phyloP scores from a whole-genome alignment of 2,797 vertebrate genomes.

The Intellagama lesueurii region DNA sequence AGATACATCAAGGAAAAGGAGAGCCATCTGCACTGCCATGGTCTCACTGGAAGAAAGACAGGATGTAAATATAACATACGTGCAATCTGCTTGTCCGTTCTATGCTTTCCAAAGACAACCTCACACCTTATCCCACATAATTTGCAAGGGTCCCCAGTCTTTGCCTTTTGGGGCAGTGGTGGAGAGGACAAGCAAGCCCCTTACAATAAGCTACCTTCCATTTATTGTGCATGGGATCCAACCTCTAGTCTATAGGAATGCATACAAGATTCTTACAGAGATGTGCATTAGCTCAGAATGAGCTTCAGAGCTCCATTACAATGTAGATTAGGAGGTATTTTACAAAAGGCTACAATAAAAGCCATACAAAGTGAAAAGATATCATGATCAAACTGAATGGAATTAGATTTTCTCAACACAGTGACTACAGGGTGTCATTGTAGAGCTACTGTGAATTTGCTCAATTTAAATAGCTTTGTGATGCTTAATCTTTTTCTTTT shows the following conservation, averaged over 20 bases:
- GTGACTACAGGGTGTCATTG: too few species aligned
- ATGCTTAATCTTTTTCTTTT: background rate
- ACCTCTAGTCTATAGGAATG: background rate
- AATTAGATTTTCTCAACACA: background rate
- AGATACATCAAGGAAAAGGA: too few species aligned
- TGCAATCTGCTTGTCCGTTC: background rate
- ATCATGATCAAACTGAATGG: background rate
- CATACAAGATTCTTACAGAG: background rate
- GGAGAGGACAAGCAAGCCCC: background rate
- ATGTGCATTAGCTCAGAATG: background rate
- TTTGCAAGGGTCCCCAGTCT: background rate
- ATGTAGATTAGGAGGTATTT: background rate
- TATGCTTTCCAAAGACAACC: background rate
- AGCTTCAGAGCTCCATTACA: background rate
- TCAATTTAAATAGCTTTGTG: background rate
- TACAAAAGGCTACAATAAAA: background rate
- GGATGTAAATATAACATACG: too few species aligned
- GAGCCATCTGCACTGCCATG: too few species aligned
- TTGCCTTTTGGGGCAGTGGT: background rate
- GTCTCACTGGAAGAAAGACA: too few species aligned
- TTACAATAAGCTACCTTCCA: background rate
- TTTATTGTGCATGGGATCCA: background rate
- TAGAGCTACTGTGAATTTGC: background rate
- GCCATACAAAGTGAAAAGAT: background rate
- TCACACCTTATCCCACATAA: background rate